These are phyloP conservation scores for Pseudachorutes palmiensis DNA, from an alignment of 1,140 invertebrate genomes.

Conservation along the genomic window DNA sequence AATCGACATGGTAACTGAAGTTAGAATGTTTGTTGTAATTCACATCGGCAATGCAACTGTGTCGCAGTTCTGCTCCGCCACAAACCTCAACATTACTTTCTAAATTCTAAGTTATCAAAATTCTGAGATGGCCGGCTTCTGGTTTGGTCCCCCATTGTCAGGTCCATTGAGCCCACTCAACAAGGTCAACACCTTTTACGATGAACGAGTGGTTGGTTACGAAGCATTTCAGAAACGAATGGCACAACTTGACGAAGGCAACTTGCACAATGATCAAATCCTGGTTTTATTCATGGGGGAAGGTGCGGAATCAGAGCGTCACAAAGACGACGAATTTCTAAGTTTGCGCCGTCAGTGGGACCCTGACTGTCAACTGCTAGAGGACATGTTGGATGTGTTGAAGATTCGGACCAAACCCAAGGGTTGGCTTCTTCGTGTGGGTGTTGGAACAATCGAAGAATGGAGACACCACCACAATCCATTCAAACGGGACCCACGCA, in stretches of 20 bases:
- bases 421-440: neutral
- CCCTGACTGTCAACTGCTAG: neutral
- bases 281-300: neutral
- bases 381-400: neutral
- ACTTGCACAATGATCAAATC: conserved; percentile 3
- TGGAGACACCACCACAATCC: conserved; percentile 3
- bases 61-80: no score
- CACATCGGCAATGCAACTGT: no score
- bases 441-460: neutral
- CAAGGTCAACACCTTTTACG: neutral
- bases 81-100: no score
- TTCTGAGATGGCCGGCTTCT: neutral
- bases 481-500: neutral
- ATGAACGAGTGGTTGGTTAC: neutral
- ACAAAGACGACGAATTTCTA: neutral
- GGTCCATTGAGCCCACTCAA: neutral
- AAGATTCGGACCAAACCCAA: neutral
- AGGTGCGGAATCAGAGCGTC: no score
- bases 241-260: neutral
- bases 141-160: neutral
- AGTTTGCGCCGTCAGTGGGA: neutral
- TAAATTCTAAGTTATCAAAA: neutral
- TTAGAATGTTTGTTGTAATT: no score
- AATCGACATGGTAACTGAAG: no score
- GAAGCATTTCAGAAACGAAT: conserved; percentile 6